Evolutionary conservation across 2,888 invertebrate genomes (phyloP), one percentile per base, ranked within the genome.

Genomic region (Epicampocera succincta): DNA sequence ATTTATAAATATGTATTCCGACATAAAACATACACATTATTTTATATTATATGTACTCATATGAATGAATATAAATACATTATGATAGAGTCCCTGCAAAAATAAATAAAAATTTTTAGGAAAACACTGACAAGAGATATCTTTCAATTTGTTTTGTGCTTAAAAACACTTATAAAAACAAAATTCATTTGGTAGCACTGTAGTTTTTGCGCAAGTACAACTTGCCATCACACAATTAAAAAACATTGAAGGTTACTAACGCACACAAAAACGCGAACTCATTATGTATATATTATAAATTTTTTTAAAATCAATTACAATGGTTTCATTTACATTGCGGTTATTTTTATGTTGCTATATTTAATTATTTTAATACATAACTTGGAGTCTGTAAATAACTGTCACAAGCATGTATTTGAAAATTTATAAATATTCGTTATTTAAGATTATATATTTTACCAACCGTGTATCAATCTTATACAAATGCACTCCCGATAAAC

Each of bases 181-280:
- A 19, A n/a, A 38, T 38, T 19, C 0, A 50, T 56, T 69, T 38
- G 44, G 63, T 54, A 63, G 15, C 61, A 52, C 52, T 73, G n/a
- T 44, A 50, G 38, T 33, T 52, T 50, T 63, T 73, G 60, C 33
- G 61, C 52, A 52, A 44, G 72, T 50, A 54, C 68, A 29, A 68
- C 15, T 50, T 29, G 9, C 17, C 6, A 50, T 12, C 19, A 46
- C 48, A 48, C 38, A 46, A 50, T 25, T 40, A 56, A 46, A 40
- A 75, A 13, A 25, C 17, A 40, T 75, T 75, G 66, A 75, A 75
- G 74, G 74, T 58, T 66, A 75, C 66, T 21, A 46, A 46, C 29
- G 48, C 74, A 66, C 58, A 75, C 65, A 66, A 25, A 63, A 75
- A 58, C 25, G 9, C 66, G 42, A 66, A 40, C 56, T n/a, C 56